phyloP scores from a whole-genome alignment of 2,113 vertebrate species.

The Reinhardtius hippoglossoides region DNA sequence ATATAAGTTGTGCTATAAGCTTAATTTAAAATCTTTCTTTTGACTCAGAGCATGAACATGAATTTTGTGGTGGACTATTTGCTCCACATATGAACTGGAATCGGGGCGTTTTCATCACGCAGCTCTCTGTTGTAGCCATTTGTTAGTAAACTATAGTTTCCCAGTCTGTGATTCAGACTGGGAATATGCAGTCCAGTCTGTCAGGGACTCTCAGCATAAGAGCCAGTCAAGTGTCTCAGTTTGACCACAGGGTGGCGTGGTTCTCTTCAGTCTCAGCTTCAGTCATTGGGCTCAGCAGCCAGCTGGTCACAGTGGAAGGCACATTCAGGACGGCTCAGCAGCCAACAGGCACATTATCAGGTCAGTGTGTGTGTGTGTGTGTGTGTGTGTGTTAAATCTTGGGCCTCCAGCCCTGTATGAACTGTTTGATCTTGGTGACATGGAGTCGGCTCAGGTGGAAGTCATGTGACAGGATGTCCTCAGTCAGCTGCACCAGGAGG shows the following conservation, averaged over 20 bases:
- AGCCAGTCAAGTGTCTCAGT: slow-evolving; percentile 42
- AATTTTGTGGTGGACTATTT: neutral
- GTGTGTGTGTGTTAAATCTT: slow-evolving; percentile 84
- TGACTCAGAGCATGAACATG: neutral
- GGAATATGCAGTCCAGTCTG: slow-evolving; percentile 37
- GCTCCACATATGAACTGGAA: neutral
- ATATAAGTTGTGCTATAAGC: neutral
- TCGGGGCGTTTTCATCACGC: neutral
- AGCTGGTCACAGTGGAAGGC: slow-evolving; percentile 76
- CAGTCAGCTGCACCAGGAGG: slow-evolving; percentile 96
- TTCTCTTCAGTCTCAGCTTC: slow-evolving; percentile 54
- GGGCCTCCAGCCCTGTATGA: slow-evolving; percentile 98
- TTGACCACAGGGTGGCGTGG: slow-evolving; percentile 58
- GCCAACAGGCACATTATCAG: slow-evolving; percentile 68
- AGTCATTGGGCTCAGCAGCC: slow-evolving; percentile 65
- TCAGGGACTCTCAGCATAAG: neutral
- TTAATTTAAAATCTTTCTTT: neutral
- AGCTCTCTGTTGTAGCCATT: slow-evolving; percentile 30
- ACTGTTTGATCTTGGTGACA: slow-evolving; percentile 98
- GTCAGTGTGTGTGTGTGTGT: slow-evolving; percentile 3
- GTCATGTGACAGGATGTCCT: slow-evolving; percentile 97
- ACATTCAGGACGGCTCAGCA: slow-evolving; percentile 73
- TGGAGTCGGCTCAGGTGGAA: slow-evolving; percentile 97
- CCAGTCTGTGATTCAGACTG: slow-evolving; percentile 69
- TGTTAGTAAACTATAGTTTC: slow-evolving; percentile 83